Evolutionary conservation across 2,888 invertebrate species (phyloP).

Genomic region (Epistrophe eligans): DNA sequence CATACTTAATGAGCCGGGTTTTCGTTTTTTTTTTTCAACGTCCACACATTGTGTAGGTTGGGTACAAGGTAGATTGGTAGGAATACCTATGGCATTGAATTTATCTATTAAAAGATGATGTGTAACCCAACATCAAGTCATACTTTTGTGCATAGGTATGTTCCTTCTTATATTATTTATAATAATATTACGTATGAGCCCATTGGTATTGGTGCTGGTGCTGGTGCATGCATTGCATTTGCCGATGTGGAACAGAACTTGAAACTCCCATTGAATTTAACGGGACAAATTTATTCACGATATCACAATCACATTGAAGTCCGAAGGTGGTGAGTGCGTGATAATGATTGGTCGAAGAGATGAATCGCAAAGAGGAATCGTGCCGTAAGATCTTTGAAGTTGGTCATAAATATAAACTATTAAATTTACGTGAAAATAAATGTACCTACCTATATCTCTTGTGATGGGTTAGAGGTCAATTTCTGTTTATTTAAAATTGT

Average conservation of each 20-base stretch:
- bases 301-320: not conserved
- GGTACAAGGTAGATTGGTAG: no score
- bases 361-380: constrained; percentile 25
- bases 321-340: constrained; percentile 50
- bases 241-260: constrained; percentile 55
- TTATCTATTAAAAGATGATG: constrained; percentile 40
- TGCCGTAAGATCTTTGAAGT: constrained; percentile 25
- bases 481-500: no score
- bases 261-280: constrained; percentile 51
- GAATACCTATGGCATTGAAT: not conserved
- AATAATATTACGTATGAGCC: not conserved
- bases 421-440: constrained; percentile 30
- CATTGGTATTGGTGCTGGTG: no score
- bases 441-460: no score
- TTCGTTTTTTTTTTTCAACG: not conserved
- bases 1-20: not conserved
- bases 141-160: not conserved
- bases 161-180: no score
- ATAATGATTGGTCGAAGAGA: constrained; percentile 59
- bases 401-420: constrained; percentile 61
- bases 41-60: constrained; percentile 14
- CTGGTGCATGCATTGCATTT: constrained; percentile 51
- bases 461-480: no score
- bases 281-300: constrained; percentile 48
- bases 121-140: constrained; percentile 31